Evolutionary conservation across 2,113 vertebrate genomes (phyloP).

Genomic region (Hipposideros armiger): DNA sequence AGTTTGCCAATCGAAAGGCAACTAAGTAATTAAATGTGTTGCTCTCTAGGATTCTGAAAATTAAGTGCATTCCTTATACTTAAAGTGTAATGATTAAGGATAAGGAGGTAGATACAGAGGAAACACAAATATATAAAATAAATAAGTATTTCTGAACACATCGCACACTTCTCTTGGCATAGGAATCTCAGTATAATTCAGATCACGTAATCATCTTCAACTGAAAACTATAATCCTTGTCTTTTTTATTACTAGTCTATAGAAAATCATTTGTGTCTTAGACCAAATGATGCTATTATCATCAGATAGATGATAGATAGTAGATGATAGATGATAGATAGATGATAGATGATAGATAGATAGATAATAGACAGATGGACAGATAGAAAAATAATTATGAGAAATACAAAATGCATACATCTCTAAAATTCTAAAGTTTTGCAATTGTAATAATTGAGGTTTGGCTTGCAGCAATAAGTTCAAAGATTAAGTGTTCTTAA

Average conservation of each 20-base stretch:
- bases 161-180: background rate
- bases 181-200: background rate
- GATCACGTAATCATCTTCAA: background rate
- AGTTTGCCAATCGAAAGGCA: background rate
- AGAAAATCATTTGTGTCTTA: background rate
- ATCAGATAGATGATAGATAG: background rate
- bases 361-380: background rate
- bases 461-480: background rate
- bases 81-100: background rate
- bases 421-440: background rate
- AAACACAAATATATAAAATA: background rate
- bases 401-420: background rate
- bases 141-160: background rate
- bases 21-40: background rate
- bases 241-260: background rate
- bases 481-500: background rate
- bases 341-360: background rate
- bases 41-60: background rate
- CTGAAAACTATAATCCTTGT: background rate
- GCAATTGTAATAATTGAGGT: conserved; percentile 13
- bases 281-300: background rate
- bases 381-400: background rate
- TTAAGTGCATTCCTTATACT: background rate
- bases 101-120: background rate
- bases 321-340: background rate